Base-by-base conservation (phyloP, 2,797 vertebrate genomes). In the Pseudochaenichthys georgianus region DNA sequence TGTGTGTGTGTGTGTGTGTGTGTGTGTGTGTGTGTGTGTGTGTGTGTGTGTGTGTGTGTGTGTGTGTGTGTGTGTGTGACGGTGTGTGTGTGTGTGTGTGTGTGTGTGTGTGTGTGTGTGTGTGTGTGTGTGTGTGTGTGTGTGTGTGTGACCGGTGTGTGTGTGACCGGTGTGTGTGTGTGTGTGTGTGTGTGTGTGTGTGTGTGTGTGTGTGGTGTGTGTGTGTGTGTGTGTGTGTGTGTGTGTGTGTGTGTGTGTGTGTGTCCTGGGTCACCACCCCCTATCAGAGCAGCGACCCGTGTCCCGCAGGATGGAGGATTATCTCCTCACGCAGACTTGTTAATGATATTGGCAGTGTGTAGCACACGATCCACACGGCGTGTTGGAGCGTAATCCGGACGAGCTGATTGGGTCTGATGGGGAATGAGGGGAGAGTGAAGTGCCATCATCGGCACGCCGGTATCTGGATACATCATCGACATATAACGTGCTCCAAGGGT, bases 291-390 rank as follows among this genome's bases (percentile, higher is more conserved):
- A 72, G 57, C 13, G 53, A 62, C 65, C 64, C 62, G 3, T 64
- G 54, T 76, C 84, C 82, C 2, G 8, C 47, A 73, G 77, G 57
- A 60, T 57, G 45, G 70, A 42, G 65, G 81, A 88, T 90, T 81
- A 79, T 78, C 80, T 79, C 71, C 70, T 52, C 52, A 31, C 34
- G 34, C 45, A 53, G 60, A 65, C 45, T 60, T 77, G 52, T 54
- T 45, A 50, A 47, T 57, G 70, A 65, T 69, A 53, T 42, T 47
- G 43, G 50, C n/a, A 45, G 9, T 62, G 9, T 62, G 70, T 78
- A 75, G 71, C 45, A 61, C 51, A 75, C 69, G 62, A 78, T 78
- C 61, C 77, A 75, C 51, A 21, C 13, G 12, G 21, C 8, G 1
- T 38, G 73, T 65, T 19, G 19, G 66, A n/a, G 47, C 4, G 3